These are phyloP conservation scores for Lepus oiostolus DNA, from an alignment of 2,797 vertebrate species.

Conservation along the genomic window DNA sequence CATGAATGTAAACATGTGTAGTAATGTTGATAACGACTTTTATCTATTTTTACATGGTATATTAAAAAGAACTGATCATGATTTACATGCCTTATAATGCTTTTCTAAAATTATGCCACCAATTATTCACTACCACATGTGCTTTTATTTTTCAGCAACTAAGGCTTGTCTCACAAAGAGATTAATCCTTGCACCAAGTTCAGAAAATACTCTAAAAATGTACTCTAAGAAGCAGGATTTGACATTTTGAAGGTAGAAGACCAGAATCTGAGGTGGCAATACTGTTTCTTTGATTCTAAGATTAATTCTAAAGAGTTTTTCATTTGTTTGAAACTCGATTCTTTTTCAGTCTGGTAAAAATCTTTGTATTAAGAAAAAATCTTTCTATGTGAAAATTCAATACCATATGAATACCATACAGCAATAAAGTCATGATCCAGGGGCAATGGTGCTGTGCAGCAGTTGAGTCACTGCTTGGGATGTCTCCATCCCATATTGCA, in stretches of 20 bases:
- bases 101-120: conserved; percentile 33
- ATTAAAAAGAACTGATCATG: neutral
- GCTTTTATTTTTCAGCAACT: conserved; percentile 20
- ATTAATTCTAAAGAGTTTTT: neutral
- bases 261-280: neutral
- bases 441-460: too few species aligned
- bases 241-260: neutral
- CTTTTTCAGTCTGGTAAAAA: conserved; percentile 1
- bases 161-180: neutral
- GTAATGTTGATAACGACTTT: neutral
- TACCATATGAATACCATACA: neutral
- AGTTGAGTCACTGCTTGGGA: too few species aligned
- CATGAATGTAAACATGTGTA: neutral
- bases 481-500: too few species aligned
- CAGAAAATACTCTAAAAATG: neutral
- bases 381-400: neutral
- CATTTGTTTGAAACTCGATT: neutral
- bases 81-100: neutral
- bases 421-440: neutral
- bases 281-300: neutral
- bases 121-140: neutral
- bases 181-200: neutral
- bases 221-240: neutral
- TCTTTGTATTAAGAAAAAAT: neutral
- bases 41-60: neutral